Base-by-base conservation (phyloP, 2,113 vertebrate genomes). In the Pollachius pollachius region DNA sequence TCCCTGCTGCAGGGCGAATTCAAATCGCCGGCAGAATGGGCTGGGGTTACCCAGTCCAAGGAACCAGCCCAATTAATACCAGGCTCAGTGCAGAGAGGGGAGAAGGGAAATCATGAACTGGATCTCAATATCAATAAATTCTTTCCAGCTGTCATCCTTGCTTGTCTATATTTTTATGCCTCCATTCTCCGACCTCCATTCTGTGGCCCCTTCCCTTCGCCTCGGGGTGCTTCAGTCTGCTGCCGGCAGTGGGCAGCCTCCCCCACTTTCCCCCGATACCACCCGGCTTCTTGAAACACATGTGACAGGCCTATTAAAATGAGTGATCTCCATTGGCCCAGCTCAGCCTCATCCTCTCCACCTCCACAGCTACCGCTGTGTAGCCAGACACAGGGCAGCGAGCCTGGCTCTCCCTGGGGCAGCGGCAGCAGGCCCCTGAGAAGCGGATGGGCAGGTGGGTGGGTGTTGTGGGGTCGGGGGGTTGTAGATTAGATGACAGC, bases 301-400 rank as follows among this genome's bases (percentile, higher is more conserved):
- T 83, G 88, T 91, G 89, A 90, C 88, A 86, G 88, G 85, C 88
- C 84, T 86, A 89, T 91, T 91, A 91, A 89, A 90, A 87, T 90
- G 86, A 91, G 80, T 85, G 90, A 90, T 89, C 84, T 81, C 79
- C 18, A 15, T 71, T 74, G 78, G 77, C 80, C 75, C 11, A 69
- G 30, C 30, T 34, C 30, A 4, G 6, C 30, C 30, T 34, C 52
- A 13, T 54, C 52, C 52, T 13, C 52, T 54, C 52, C 13, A 1
- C 16, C 73, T 75, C 78, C 72, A 71, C 76, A 81, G 76, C 81
- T 74, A 48, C 78, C 41, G 73, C 86, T 80, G 90, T 80, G 90
- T 84, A 82, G 89, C 91, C 91, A 89, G 90, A 92, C 90, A 84
- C 90, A 84, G 80, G 68, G 72, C 68, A 80, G 85, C 91, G 92